Conservation (phyloP, 2,888 invertebrate species). For the Unio delphinus region DNA sequence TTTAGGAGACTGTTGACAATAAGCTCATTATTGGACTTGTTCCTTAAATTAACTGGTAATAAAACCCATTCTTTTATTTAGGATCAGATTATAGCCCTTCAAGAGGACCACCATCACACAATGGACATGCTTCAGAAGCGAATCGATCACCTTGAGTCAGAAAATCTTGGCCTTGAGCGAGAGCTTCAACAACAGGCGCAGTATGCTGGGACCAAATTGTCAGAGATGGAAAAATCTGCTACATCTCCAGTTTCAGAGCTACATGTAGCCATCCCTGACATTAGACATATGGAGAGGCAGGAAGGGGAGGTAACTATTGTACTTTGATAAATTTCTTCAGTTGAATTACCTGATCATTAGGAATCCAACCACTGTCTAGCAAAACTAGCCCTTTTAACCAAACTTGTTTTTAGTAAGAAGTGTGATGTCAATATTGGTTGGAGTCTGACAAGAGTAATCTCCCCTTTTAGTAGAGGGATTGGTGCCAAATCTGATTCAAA, state of each 20-base stretch:
- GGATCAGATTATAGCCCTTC: constrained; percentile 72
- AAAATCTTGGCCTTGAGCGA: constrained; percentile 64
- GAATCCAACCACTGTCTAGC: too few species aligned
- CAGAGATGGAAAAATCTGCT: constrained; percentile 34
- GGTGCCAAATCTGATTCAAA: too few species aligned
- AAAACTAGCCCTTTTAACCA: too few species aligned
- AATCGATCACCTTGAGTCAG: constrained; percentile 69
- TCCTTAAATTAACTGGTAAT: not conserved
- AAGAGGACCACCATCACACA: constrained; percentile 68
- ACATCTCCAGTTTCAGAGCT: constrained; percentile 41
- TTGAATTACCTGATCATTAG: too few species aligned
- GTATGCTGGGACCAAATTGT: constrained; percentile 11
- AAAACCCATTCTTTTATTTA: constrained; percentile 39
- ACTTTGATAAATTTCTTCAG: too few species aligned
- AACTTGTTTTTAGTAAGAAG: too few species aligned
- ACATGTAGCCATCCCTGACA: constrained; percentile 47
- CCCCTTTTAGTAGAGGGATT: too few species aligned
- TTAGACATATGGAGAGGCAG: constrained; percentile 59
- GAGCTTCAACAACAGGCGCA: constrained; percentile 53
- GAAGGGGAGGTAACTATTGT: constrained; percentile 59
- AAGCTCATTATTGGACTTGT: too few species aligned
- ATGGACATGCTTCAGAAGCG: constrained; percentile 71
- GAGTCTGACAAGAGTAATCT: too few species aligned
- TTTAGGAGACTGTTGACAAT: too few species aligned
- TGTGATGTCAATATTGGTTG: too few species aligned